Evolutionary conservation across 2,888 invertebrate species (phyloP).

Genomic region (Celastrina argiolus): DNA sequence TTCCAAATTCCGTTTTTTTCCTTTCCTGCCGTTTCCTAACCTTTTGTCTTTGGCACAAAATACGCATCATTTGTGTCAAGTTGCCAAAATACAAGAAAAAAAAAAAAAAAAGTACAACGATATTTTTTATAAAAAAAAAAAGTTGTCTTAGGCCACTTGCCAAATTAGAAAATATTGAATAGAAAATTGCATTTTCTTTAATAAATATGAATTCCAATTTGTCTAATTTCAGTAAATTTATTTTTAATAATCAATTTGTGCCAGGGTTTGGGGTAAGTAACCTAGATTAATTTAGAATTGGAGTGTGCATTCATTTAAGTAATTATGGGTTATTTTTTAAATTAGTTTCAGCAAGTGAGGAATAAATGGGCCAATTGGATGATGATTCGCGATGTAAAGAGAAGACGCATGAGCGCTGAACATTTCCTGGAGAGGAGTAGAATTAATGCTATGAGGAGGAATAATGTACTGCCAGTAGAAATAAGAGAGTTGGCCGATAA

Average conservation of each 20-base stretch:
- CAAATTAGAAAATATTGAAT: not conserved
- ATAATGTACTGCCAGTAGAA: constrained; percentile 90
- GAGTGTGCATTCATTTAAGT: too few relatives aligned
- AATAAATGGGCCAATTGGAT: constrained; percentile 88
- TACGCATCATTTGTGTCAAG: too few relatives aligned
- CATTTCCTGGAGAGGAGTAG: constrained; percentile 87
- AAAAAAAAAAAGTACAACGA: too few relatives aligned
- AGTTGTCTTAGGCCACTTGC: too few relatives aligned
- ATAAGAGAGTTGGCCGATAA: constrained; percentile 86
- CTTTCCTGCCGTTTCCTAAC: too few relatives aligned
- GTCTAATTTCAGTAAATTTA: constrained; percentile 49
- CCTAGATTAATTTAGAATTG: too few relatives aligned
- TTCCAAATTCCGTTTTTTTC: too few relatives aligned
- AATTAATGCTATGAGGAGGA: constrained; percentile 89
- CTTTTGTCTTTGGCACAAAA: too few relatives aligned
- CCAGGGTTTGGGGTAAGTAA: constrained; percentile 55
- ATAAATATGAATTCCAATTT: constrained; percentile 57
- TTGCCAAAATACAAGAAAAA: too few relatives aligned
- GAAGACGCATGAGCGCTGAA: constrained; percentile 85
- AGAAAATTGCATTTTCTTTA: constrained; percentile 16
- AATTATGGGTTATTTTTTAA: constrained; percentile 14
- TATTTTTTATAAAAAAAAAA: too few relatives aligned
- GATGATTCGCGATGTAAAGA: constrained; percentile 92
- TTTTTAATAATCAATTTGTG: constrained; percentile 59
- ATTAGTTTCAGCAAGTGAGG: constrained; percentile 84